phyloP scores from a whole-genome alignment of 2,797 vertebrate species.

The Tokudaia tokunoshimensis region DNA sequence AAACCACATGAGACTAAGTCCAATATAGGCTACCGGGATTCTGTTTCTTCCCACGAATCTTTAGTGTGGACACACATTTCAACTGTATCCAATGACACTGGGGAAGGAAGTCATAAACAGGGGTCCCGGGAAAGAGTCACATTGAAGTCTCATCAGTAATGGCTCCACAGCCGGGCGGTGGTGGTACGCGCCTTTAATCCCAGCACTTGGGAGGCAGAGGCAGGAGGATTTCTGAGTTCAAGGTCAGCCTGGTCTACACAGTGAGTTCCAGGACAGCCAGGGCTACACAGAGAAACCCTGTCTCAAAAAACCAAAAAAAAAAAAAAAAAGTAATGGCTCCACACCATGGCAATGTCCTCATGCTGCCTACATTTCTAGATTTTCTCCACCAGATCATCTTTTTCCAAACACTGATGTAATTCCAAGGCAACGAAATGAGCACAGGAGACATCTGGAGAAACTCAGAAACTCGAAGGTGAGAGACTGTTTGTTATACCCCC shows the following conservation, averaged over 20 bases:
- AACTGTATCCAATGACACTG: not conserved
- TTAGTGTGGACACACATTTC: not conserved
- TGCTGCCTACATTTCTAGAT: not conserved
- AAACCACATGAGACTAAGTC: not conserved
- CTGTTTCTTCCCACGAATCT: not conserved
- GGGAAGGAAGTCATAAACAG: not conserved
- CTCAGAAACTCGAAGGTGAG: constrained; percentile 78
- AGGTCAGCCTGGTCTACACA: too few relatives aligned
- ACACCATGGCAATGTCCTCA: not conserved
- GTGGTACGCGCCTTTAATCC: too few relatives aligned
- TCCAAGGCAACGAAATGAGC: constrained; percentile 51
- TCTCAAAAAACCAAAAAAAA: too few relatives aligned
- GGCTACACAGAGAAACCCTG: too few relatives aligned
- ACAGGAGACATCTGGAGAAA: constrained; percentile 77
- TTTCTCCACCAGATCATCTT: constrained; percentile 23
- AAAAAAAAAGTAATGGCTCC: too few relatives aligned
- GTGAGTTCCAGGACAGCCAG: too few relatives aligned
- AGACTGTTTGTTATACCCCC: constrained; percentile 78
- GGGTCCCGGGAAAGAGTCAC: not conserved
- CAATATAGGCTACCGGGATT: not conserved
- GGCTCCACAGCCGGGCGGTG: too few relatives aligned
- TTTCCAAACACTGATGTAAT: constrained; percentile 46
- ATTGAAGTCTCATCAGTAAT: not conserved
- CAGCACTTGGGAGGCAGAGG: too few relatives aligned
- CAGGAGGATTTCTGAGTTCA: too few relatives aligned